Percentiles rank a stretch among this genome's conserved stretches.
Evolutionary conservation across 2,113 vertebrate species (phyloP).

Genomic region (Callionymus lyra): DNA sequence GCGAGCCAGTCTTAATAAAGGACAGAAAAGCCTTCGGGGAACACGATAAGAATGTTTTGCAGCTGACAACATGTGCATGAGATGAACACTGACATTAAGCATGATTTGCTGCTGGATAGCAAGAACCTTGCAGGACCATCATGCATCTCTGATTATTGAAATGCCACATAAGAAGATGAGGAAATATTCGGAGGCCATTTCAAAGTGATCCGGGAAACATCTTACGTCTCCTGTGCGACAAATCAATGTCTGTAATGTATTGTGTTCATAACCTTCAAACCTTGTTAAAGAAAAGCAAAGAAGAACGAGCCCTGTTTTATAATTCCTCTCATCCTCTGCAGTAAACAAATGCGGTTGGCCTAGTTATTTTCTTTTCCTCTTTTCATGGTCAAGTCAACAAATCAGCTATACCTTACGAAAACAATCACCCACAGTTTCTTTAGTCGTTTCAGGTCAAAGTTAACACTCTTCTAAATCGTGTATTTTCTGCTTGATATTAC

Average conservation of each 20-base stretch:
- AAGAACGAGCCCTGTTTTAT: conserved; percentile 41
- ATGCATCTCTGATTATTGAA: conserved; percentile 39
- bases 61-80: too few species aligned
- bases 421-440: too few species aligned
- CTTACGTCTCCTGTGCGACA: conserved; percentile 56
- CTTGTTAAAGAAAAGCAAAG: conserved; percentile 51
- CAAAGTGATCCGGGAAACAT: conserved; percentile 27
- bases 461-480: too few species aligned
- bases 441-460: too few species aligned
- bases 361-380: conserved; percentile 18
- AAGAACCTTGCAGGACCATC: conserved; percentile 19
- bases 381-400: too few species aligned
- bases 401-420: too few species aligned
- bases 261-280: conserved; percentile 71
- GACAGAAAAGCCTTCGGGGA: too few species aligned
- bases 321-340: conserved; percentile 16
- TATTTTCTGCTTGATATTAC: too few species aligned
- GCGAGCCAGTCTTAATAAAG: too few species aligned
- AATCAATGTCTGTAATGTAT: conserved; percentile 70
- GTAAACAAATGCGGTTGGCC: conserved; percentile 10
- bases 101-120: conserved; percentile 4
- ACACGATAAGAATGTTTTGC: too few species aligned
- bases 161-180: conserved; percentile 33
- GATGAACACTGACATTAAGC: conserved; percentile 35
- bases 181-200: conserved; percentile 30